phyloP scores from a whole-genome alignment of 2,113 vertebrate species.

The Coptodon rendalli region DNA sequence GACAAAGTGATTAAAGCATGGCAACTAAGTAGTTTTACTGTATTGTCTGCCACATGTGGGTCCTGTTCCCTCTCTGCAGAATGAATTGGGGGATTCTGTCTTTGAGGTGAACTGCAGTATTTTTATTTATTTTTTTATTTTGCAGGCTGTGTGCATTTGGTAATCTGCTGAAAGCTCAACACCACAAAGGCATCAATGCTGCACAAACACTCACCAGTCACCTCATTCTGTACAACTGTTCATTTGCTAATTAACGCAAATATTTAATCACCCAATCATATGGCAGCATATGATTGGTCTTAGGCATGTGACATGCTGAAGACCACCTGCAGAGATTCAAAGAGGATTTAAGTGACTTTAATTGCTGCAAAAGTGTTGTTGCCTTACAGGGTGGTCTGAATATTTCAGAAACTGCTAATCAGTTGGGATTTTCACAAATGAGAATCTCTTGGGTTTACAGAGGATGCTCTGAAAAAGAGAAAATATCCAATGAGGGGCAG shows the following conservation, averaged over 20 bases:
- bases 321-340: neutral
- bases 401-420: neutral
- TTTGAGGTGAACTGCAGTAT: neutral
- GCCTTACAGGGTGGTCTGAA: neutral
- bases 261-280: neutral
- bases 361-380: neutral
- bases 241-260: neutral
- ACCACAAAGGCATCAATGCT: neutral
- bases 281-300: too few relatives aligned
- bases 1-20: constrained; percentile 14
- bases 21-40: neutral
- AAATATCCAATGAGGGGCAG: neutral
- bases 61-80: neutral
- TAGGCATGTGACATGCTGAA: neutral
- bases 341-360: neutral
- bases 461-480: neutral
- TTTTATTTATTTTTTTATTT: neutral
- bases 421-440: neutral
- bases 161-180: neutral
- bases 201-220: neutral
- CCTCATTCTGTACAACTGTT: neutral
- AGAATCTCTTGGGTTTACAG: neutral
- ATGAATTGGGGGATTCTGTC: neutral
- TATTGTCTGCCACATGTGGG: neutral
- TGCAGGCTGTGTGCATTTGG: neutral